Base-by-base conservation (phyloP, 2,888 invertebrate genomes). In the Lithophane semibrunnea region DNA sequence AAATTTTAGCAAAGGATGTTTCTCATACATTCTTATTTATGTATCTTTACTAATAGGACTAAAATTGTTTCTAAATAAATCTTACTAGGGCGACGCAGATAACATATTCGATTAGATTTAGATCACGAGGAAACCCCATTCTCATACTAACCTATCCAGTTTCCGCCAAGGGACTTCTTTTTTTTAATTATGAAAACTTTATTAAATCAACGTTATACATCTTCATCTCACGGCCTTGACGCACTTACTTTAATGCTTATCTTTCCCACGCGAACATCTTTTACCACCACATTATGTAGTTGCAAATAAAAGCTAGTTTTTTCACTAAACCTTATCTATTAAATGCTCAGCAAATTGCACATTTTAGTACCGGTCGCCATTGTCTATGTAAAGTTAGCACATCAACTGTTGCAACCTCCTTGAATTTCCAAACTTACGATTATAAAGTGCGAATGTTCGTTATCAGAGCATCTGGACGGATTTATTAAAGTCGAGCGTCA, bases 311-410 rank as follows among this genome's bases (percentile, higher is more conserved):
- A 81, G 79, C 88, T 87, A 88, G 86, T 90, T 90, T 90, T 89
- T 89, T 86, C 88, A 85, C 86, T 80, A 89, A 89, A 88, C 88
- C 86, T 90, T 89, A 89, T 90, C 90, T 91, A 90, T 89, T 89
- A 91, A 91, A 91, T 89, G 88, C 86, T 89, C 87, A 84, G 82
- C 82, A 86, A 90, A 89, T 93, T 94, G 91, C 93, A 91, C 84
- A 89, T 80, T 82, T 90, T 89, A 88, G 88, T 90, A 87, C 88
- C 81, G 88, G 88, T 91, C 89, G 84, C 94, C 91, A 95, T 96
- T 96, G 96, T 96, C 92, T 92, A 91, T 90, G 90, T 90, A 83
- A 87, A 90, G 88, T 94, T 93, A 89, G 92, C 93, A 94, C 93
- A 94, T 89, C 89, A 87, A 85, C 83, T 93, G 91, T 92, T 91